Conservation (phyloP, 2,113 vertebrate genomes). For the Pycnonotus jocosus region DNA sequence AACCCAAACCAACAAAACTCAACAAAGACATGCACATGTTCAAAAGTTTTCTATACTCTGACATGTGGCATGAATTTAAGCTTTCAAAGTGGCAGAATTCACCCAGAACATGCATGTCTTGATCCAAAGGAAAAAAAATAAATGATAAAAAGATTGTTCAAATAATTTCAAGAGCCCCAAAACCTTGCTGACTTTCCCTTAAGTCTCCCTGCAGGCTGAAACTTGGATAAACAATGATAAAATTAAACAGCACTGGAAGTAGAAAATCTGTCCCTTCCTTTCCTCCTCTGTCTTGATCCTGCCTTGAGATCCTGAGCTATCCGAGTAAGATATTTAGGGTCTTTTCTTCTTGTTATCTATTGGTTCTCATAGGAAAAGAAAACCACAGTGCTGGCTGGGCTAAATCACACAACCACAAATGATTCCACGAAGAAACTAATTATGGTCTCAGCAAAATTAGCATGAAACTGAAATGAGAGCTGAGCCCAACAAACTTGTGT, state of each 20-base stretch:
- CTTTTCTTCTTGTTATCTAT: background rate
- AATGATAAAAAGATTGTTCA: background rate
- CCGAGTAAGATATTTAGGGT: background rate
- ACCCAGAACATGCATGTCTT: background rate
- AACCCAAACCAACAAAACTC: background rate
- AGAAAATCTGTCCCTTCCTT: background rate
- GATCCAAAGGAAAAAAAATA: background rate
- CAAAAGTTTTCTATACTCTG: background rate
- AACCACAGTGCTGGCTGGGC: background rate
- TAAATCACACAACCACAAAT: background rate
- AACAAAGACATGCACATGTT: background rate
- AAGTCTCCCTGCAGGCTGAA: background rate
- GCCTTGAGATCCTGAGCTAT: background rate
- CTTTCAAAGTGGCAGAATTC: background rate
- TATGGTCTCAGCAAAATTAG: background rate
- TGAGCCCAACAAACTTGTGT: background rate
- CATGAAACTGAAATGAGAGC: background rate
- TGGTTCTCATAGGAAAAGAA: background rate
- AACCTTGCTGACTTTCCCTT: background rate
- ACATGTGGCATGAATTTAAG: background rate
- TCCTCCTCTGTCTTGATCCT: background rate
- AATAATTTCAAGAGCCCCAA: background rate
- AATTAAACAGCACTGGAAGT: background rate
- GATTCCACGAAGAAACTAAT: background rate
- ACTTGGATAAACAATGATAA: background rate